A percentile compares a stretch with the other conserved stretches of the same genome.
Evolutionary conservation across 2,888 invertebrate genomes (phyloP).

Genomic region (Kuschelorhynchus macadamiae): DNA sequence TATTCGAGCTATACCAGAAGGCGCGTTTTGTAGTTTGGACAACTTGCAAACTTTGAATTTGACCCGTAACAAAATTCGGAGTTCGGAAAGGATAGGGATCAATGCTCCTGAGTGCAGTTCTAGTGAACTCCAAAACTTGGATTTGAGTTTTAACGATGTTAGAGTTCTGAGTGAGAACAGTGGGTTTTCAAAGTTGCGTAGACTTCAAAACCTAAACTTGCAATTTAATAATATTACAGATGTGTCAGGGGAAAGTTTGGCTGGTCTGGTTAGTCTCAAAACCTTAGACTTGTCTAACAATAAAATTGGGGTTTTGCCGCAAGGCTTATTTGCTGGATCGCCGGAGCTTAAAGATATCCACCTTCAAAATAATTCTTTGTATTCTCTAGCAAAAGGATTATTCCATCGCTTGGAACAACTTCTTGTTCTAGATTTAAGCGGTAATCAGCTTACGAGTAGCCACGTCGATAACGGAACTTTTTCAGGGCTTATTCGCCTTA

Average conservation of each 20-base stretch:
- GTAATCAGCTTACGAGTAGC: slow-evolving; percentile 87
- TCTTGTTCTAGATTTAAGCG: slow-evolving; percentile 86
- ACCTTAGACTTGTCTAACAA: slow-evolving; percentile 91
- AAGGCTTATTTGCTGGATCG: slow-evolving; percentile 85
- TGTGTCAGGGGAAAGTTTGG: slow-evolving; percentile 84
- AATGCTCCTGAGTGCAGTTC: slow-evolving; percentile 75
- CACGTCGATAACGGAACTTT: slow-evolving; percentile 90
- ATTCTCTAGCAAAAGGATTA: slow-evolving; percentile 84
- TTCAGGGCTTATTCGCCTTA: slow-evolving; percentile 85
- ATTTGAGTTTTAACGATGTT: slow-evolving; percentile 86
- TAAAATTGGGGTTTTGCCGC: slow-evolving; percentile 83
- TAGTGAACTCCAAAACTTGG: slow-evolving; percentile 81
- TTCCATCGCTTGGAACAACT: slow-evolving; percentile 89
- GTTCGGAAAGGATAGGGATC: slow-evolving; percentile 83
- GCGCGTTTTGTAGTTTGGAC: slow-evolving; percentile 83
- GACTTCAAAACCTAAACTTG: slow-evolving; percentile 84
- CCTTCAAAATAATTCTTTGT: slow-evolving; percentile 87
- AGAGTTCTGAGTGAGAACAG: slow-evolving; percentile 79
- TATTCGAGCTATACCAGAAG: slow-evolving; percentile 84
- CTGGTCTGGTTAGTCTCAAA: slow-evolving; percentile 83
- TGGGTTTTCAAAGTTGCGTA: slow-evolving; percentile 81
- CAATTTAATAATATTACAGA: slow-evolving; percentile 88
- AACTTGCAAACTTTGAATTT: slow-evolving; percentile 88
- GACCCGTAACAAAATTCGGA: slow-evolving; percentile 86
- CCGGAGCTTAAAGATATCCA: slow-evolving; percentile 87